Percentiles rank a stretch among this genome's conserved stretches.
Conservation (phyloP, 30 jellyfish, hydroid and myxozoan species). For the Hydractinia echinata region DNA sequence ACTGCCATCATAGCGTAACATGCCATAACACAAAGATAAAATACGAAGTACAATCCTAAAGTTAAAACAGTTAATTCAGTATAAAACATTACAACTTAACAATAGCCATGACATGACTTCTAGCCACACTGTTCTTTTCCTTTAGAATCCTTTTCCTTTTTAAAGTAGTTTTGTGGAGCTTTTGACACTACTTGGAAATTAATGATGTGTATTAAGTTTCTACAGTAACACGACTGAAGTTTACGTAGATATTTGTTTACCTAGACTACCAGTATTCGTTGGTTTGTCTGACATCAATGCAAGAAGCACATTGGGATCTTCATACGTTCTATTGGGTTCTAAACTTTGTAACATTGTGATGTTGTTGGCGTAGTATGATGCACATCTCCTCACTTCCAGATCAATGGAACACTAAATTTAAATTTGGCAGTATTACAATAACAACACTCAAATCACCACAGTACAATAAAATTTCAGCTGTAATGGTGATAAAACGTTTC, state of each 20-base stretch:
- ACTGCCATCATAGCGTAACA: slow-evolving; percentile 85
- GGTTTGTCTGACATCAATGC: slow-evolving; percentile 60
- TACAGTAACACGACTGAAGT: too few relatives aligned
- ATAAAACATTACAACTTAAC: too few relatives aligned
- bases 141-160: neutral
- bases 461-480: too few relatives aligned
- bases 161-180: too few relatives aligned
- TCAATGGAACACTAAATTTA: slow-evolving; percentile 65
- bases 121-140: too few relatives aligned
- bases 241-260: slow-evolving; percentile 20
- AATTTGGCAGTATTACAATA: neutral
- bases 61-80: neutral
- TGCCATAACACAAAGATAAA: slow-evolving; percentile 83
- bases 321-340: slow-evolving; percentile 53
- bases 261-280: slow-evolving; percentile 56
- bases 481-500: too few relatives aligned
- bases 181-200: too few relatives aligned
- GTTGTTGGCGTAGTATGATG: slow-evolving; percentile 66
- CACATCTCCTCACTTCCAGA: slow-evolving; percentile 78
- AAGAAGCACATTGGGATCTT: slow-evolving; percentile 43
- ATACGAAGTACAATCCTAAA: slow-evolving; percentile 57
- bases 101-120: too few relatives aligned
- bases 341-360: slow-evolving; percentile 32
- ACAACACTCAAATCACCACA: neutral
- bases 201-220: too few relatives aligned